These are phyloP conservation scores for Lucilia cuprina DNA, from an alignment of 1,140 invertebrate species.

Conservation along the genomic window DNA sequence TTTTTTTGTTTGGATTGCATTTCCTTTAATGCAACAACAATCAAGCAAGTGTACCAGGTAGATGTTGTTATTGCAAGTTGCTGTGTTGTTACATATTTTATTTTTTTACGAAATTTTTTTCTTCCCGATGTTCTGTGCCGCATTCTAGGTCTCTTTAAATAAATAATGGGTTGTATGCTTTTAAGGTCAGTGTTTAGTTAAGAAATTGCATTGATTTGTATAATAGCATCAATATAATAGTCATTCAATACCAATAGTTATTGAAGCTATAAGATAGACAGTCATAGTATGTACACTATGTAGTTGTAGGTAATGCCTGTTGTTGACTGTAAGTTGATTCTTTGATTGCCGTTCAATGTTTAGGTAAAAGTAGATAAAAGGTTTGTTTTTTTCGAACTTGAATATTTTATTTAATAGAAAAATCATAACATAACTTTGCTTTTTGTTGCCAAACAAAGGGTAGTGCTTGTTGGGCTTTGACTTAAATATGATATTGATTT, in stretches of 20 bases:
- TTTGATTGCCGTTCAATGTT: not conserved
- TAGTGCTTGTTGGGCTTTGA: not conserved
- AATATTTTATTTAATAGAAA: not conserved
- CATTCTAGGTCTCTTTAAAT: not conserved
- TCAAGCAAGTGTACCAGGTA: constrained; percentile 15
- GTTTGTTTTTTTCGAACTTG: constrained; percentile 18
- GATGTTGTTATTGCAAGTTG: not conserved
- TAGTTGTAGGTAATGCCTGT: no score
- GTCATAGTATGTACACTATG: not conserved
- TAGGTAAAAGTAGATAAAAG: constrained; percentile 25
- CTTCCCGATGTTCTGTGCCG: not conserved
- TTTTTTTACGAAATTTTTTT: not conserved
- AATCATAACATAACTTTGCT: constrained; percentile 33
- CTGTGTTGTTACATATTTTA: not conserved
- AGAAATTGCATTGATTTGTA: constrained; percentile 35
- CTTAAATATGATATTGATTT: constrained; percentile 26
- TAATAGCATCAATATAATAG: constrained; percentile 20
- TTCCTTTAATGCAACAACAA: not conserved
- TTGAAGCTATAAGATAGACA: not conserved
- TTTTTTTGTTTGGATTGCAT: not conserved
- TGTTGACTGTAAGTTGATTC: not conserved
- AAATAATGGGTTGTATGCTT: constrained; percentile 33
- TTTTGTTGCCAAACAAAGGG: not conserved
- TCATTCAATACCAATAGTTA: not conserved
- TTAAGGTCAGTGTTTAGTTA: constrained; percentile 35